Conservation (phyloP, 2,888 invertebrate genomes). For the Athalia cordata region DNA sequence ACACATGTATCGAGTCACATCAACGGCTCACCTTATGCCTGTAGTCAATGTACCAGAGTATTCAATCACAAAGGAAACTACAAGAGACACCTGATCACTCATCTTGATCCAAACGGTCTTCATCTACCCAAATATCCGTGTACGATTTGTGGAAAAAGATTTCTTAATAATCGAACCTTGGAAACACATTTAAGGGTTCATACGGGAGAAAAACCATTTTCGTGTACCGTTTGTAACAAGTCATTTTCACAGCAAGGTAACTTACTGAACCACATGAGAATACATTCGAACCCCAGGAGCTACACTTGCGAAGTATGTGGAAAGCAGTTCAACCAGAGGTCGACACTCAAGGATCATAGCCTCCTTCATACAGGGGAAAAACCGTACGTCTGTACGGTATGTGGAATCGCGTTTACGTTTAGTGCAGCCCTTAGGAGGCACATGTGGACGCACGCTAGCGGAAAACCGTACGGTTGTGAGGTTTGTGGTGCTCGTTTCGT, state of each 20-base stretch:
- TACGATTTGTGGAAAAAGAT: conserved; percentile 76
- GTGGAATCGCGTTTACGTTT: conserved; percentile 69
- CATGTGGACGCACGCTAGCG: conserved; percentile 65
- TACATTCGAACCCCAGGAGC: conserved; percentile 68
- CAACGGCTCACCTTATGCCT: conserved; percentile 62
- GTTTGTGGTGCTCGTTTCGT: conserved; percentile 66
- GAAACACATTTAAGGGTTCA: conserved; percentile 78
- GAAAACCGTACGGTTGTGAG: conserved; percentile 68
- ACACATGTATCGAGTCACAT: conserved; percentile 60
- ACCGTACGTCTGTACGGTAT: conserved; percentile 68
- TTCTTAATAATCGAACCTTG: conserved; percentile 77
- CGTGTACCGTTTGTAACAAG: conserved; percentile 76
- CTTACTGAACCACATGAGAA: conserved; percentile 65
- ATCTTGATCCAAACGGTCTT: conserved; percentile 65
- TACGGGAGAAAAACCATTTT: conserved; percentile 78
- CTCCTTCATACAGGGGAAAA: conserved; percentile 70
- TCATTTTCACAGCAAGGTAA: conserved; percentile 74
- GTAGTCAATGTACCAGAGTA: conserved; percentile 65
- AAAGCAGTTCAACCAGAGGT: conserved; percentile 70
- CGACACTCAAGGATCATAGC: conserved; percentile 68
- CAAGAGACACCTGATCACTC: conserved; percentile 67
- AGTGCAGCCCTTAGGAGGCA: conserved; percentile 68
- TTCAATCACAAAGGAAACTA: conserved; percentile 71
- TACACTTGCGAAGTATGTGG: conserved; percentile 70
- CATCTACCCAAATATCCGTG: conserved; percentile 76